A percentile compares a stretch with the other conserved stretches of the same genome.
These are phyloP conservation scores for Halcyon senegalensis DNA, from an alignment of 2,113 vertebrate species.

Conservation along the genomic window DNA sequence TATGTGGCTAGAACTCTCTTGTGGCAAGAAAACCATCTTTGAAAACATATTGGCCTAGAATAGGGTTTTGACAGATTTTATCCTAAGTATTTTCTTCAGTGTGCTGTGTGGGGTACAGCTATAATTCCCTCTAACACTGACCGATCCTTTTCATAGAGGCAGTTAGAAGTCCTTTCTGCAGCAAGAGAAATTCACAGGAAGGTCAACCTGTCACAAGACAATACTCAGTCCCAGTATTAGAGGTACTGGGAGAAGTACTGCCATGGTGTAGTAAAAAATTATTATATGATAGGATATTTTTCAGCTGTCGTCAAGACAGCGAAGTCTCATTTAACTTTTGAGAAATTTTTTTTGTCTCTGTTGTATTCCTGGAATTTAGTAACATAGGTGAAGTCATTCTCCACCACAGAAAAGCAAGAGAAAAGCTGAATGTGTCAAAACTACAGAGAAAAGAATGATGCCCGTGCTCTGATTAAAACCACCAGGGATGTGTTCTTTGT, in stretches of 20 bases:
- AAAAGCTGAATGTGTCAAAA: not conserved
- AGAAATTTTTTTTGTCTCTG: not conserved
- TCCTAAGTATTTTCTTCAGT: not conserved
- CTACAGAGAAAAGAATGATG: not conserved
- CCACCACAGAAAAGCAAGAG: not conserved
- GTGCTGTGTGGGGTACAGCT: not conserved
- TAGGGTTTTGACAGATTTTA: not conserved
- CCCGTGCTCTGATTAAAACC: not conserved
- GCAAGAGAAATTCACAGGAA: not conserved
- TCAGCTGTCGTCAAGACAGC: not conserved
- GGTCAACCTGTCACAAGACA: not conserved
- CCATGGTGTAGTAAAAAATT: not conserved
- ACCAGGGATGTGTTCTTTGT: not conserved
- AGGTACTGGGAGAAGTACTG: not conserved
- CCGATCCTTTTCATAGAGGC: rapidly evolving
- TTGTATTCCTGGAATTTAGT: not conserved
- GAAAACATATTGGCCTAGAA: not conserved
- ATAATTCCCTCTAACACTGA: not conserved
- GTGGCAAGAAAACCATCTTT: not conserved
- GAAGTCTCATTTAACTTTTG: not conserved
- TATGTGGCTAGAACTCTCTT: not conserved
- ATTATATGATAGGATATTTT: not conserved
- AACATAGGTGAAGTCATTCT: not conserved
- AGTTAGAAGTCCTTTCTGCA: not conserved
- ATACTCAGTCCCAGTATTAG: not conserved